A percentile compares a stretch with the other conserved stretches of the same genome.
phyloP scores from a whole-genome alignment of 2,888 invertebrate species.

The Exocentrus adspersus region DNA sequence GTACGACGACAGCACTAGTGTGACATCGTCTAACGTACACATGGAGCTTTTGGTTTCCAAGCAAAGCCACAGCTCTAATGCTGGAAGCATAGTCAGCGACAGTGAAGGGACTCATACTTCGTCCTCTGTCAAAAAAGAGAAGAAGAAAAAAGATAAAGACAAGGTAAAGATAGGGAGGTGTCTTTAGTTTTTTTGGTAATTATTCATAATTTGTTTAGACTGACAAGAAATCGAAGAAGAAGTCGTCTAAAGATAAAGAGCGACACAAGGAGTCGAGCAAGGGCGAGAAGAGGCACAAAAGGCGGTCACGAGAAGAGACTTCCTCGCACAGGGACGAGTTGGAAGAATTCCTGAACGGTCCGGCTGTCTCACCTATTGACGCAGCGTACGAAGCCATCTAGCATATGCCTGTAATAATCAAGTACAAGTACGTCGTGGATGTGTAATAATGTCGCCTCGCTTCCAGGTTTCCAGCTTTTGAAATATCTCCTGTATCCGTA shows the following conservation, averaged over 20 bases:
- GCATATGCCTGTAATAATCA: slow-evolving; percentile 41
- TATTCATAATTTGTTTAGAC: slow-evolving; percentile 34
- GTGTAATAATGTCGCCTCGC: slow-evolving; percentile 27
- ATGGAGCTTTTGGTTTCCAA: slow-evolving; percentile 67
- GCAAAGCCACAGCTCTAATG: slow-evolving; percentile 67
- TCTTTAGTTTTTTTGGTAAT: neutral
- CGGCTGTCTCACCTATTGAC: slow-evolving; percentile 66
- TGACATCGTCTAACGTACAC: slow-evolving; percentile 68
- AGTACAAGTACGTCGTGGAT: slow-evolving; percentile 34
- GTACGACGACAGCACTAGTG: slow-evolving; percentile 66
- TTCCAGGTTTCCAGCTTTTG: slow-evolving; percentile 15
- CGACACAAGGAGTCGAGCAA: slow-evolving; percentile 66
- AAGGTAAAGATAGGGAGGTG: slow-evolving; percentile 56
- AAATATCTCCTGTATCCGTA: neutral
- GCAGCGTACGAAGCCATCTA: slow-evolving; percentile 72
- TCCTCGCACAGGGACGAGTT: slow-evolving; percentile 66
- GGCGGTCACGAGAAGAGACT: slow-evolving; percentile 62
- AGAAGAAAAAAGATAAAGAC: slow-evolving; percentile 58
- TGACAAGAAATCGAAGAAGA: slow-evolving; percentile 61
- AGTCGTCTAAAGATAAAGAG: slow-evolving; percentile 67
- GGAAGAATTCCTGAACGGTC: slow-evolving; percentile 71
- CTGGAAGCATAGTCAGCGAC: slow-evolving; percentile 66
- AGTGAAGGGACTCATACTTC: slow-evolving; percentile 59
- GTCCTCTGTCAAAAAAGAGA: slow-evolving; percentile 55
- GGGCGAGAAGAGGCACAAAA: slow-evolving; percentile 62